Percentiles rank a stretch among this genome's conserved stretches.
Evolutionary conservation across 2,888 invertebrate species (phyloP).

Genomic region (Harpagoxenus sublaevis): DNA sequence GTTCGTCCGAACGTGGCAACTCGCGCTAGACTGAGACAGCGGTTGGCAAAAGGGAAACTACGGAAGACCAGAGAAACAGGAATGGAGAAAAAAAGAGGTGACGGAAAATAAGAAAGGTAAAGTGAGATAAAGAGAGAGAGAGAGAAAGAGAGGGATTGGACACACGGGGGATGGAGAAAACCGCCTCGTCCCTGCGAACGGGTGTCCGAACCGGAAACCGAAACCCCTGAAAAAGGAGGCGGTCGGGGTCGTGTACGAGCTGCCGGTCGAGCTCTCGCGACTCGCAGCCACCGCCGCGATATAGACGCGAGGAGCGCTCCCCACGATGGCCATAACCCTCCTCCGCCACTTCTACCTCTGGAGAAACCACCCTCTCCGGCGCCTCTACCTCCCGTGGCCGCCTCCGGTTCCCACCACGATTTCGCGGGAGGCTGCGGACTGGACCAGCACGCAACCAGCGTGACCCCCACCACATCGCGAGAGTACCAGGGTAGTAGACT

Average conservation of each 20-base stretch:
- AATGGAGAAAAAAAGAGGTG: slow-evolving; percentile 65
- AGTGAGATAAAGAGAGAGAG: slow-evolving; percentile 39
- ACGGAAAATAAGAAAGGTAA: slow-evolving; percentile 49
- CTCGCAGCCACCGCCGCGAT: slow-evolving; percentile 83
- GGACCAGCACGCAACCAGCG: slow-evolving; percentile 84
- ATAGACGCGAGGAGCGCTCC: slow-evolving; percentile 73
- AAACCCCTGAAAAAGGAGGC: slow-evolving; percentile 72
- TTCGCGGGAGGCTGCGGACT: slow-evolving; percentile 85
- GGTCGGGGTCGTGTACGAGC: slow-evolving; percentile 73
- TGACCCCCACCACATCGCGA: slow-evolving; percentile 69
- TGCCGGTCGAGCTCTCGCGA: slow-evolving; percentile 77
- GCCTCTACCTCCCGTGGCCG: slow-evolving; percentile 58
- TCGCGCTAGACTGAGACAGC: slow-evolving; percentile 73
- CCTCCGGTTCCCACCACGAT: slow-evolving; percentile 70
- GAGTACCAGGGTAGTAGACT: slow-evolving; percentile 58
- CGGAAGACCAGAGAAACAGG: slow-evolving; percentile 66
- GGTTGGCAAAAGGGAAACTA: slow-evolving; percentile 64
- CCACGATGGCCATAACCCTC: slow-evolving; percentile 68
- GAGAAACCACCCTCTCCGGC: slow-evolving; percentile 47
- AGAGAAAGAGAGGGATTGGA: slow-evolving; percentile 43
- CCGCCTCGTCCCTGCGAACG: slow-evolving; percentile 66
- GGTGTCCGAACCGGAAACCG: slow-evolving; percentile 70
- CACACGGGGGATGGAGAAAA: slow-evolving; percentile 57
- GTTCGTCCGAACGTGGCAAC: slow-evolving; percentile 68
- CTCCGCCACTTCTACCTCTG: slow-evolving; percentile 62